Evolutionary conservation across 2,888 invertebrate genomes (phyloP).

Genomic region (Xylota segnis): DNA sequence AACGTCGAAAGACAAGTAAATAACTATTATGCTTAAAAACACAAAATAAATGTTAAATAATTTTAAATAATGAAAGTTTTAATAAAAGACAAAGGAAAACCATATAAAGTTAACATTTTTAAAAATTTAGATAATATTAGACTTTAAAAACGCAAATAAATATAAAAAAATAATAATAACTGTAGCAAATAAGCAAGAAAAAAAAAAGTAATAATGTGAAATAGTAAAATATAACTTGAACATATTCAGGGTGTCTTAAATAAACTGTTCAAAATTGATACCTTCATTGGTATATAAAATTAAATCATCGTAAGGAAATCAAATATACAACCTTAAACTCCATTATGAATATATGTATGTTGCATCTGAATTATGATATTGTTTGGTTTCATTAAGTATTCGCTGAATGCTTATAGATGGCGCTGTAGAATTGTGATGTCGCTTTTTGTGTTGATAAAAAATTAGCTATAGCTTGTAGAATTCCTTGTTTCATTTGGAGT

Average conservation of each 20-base stretch:
- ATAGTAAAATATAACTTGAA: constrained; percentile 35
- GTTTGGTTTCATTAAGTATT: neutral
- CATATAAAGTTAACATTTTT: constrained; percentile 76
- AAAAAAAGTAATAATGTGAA: constrained; percentile 8
- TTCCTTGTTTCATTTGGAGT: too few species aligned
- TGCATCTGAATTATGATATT: neutral
- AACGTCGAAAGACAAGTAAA: constrained; percentile 39
- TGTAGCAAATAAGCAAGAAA: constrained; percentile 57
- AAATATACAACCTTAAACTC: neutral
- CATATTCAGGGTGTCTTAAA: constrained; percentile 38
- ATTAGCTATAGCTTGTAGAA: neutral
- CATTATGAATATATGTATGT: neutral
- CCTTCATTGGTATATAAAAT: constrained; percentile 12
- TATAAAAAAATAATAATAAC: constrained; percentile 42
- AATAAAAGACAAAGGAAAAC: constrained; percentile 70
- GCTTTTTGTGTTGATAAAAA: neutral
- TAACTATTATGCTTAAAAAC: constrained; percentile 67
- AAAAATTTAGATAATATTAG: constrained; percentile 81
- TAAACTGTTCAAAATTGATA: constrained; percentile 6
- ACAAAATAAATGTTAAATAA: constrained; percentile 65
- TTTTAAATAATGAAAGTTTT: constrained; percentile 59
- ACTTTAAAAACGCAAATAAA: constrained; percentile 56
- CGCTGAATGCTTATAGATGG: neutral
- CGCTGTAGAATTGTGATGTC: constrained; percentile 8
- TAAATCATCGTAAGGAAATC: neutral